phyloP scores from a whole-genome alignment of 2,888 invertebrate species.

The Meganola albula region DNA sequence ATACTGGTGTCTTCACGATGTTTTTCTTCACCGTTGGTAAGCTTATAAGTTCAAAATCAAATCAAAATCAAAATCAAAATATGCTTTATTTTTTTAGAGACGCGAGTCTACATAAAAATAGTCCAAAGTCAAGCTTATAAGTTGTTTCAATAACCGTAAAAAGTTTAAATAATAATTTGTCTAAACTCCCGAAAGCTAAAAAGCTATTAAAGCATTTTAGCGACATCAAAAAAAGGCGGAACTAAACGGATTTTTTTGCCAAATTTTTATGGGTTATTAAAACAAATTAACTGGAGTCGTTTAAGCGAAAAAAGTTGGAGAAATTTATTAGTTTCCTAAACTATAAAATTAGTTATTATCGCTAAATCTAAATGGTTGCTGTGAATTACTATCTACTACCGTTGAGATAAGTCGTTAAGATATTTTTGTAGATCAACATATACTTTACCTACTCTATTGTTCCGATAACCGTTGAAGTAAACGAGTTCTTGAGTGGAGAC shows the following conservation, averaged over 20 bases:
- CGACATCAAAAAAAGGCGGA: conserved; percentile 55
- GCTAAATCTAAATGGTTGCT: conserved; percentile 54
- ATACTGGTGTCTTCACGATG: no score
- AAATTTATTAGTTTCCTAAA: conserved; percentile 70
- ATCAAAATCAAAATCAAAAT: no score
- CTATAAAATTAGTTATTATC: conserved; percentile 67
- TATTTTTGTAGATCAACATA: conserved; percentile 29
- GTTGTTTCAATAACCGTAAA: no score
- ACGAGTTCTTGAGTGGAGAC: no score
- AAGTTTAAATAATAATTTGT: no score
- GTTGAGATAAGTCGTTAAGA: conserved; percentile 47
- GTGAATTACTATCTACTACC: conserved; percentile 43
- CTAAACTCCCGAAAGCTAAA: conserved; percentile 26
- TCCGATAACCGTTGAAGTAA: no score
- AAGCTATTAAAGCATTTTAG: conserved; percentile 47
- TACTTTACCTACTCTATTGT: no score
- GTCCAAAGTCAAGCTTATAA: no score
- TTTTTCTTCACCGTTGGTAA: no score
- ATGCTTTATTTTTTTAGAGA: no score
- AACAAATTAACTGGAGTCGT: conserved; percentile 63
- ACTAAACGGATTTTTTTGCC: conserved; percentile 49
- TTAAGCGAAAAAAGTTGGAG: conserved; percentile 35
- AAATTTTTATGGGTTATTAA: conserved; percentile 68
- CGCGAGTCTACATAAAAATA: no score
- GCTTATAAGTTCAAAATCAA: no score